Conservation (phyloP, 1,140 invertebrate genomes). For the Drosophila sulfurigaster region DNA sequence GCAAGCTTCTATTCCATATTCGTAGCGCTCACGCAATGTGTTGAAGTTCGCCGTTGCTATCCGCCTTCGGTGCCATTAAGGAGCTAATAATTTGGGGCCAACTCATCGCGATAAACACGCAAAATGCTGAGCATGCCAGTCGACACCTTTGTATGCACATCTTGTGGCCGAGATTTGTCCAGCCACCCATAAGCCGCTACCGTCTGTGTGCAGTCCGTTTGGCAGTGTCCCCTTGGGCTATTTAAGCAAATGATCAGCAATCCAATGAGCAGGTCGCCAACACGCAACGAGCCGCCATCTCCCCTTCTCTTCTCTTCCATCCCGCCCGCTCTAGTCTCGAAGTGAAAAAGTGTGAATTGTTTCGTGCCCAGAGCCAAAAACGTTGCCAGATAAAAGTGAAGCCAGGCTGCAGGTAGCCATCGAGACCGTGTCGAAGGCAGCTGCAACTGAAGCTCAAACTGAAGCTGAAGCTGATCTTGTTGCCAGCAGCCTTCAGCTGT, state of each 20-base stretch:
- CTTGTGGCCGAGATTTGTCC: conserved; percentile 56
- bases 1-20: neutral
- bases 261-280: conserved; percentile 62
- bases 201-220: conserved; percentile 40
- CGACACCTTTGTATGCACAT: conserved; percentile 58
- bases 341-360: conserved; percentile 75
- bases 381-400: conserved; percentile 61
- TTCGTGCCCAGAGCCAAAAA: conserved; percentile 73
- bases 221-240: conserved; percentile 72
- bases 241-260: conserved; percentile 81
- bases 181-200: conserved; percentile 75
- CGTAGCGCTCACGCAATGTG: neutral
- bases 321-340: neutral
- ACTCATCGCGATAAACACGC: conserved; percentile 78
- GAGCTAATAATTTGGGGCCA: conserved; percentile 58
- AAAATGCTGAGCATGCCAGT: conserved; percentile 57
- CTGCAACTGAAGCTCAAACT: conserved; percentile 49
- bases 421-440: conserved; percentile 8
- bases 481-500: conserved; percentile 47
- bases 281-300: conserved; percentile 55
- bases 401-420: conserved; percentile 22
- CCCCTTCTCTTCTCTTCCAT: neutral
- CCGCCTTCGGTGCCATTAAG: conserved; percentile 36
- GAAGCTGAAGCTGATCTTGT: conserved; percentile 17
- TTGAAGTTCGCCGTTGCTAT: neutral